phyloP scores from a whole-genome alignment of 2,113 vertebrate genomes.

The Parotia lawesii region DNA sequence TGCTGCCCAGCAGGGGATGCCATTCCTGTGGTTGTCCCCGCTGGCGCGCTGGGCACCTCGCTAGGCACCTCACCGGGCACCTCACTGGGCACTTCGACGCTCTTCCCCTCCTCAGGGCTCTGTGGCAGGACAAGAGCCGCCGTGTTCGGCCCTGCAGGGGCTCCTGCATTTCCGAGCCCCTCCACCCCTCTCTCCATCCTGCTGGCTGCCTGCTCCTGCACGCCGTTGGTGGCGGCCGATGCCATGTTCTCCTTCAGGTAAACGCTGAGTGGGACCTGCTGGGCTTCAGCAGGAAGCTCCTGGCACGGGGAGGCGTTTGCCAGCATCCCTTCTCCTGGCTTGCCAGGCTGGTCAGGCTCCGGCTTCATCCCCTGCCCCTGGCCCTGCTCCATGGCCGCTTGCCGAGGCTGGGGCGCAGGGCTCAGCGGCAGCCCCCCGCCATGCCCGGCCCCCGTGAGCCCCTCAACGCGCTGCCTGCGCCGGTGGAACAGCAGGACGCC shows the following conservation, averaged over 20 bases:
- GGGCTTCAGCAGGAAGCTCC: not conserved
- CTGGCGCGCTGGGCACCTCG: not conserved
- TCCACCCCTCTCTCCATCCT: not conserved
- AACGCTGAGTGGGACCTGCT: slow-evolving; percentile 65
- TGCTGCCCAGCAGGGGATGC: not conserved
- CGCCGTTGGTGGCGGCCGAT: slow-evolving; percentile 56
- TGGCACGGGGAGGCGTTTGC: not conserved
- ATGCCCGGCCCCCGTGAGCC: slow-evolving; percentile 69
- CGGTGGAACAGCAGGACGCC: slow-evolving; percentile 93
- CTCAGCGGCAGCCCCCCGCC: not conserved
- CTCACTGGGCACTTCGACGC: not conserved
- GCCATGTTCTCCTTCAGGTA: slow-evolving; percentile 76
- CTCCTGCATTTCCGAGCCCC: not conserved
- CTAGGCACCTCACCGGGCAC: not conserved
- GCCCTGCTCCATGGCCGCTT: slow-evolving; percentile 73
- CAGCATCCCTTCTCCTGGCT: slow-evolving; percentile 14
- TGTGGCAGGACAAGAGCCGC: not conserved
- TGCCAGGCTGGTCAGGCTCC: not conserved
- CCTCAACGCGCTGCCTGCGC: slow-evolving; percentile 86
- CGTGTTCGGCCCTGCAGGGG: not conserved
- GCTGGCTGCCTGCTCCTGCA: slow-evolving; percentile 16
- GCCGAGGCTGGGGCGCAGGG: not conserved
- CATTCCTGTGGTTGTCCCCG: not conserved
- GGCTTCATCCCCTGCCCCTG: not conserved
- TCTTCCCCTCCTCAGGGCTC: not conserved